Base-by-base conservation (phyloP, 2,888 invertebrate species). In the Erannis defoliaria region DNA sequence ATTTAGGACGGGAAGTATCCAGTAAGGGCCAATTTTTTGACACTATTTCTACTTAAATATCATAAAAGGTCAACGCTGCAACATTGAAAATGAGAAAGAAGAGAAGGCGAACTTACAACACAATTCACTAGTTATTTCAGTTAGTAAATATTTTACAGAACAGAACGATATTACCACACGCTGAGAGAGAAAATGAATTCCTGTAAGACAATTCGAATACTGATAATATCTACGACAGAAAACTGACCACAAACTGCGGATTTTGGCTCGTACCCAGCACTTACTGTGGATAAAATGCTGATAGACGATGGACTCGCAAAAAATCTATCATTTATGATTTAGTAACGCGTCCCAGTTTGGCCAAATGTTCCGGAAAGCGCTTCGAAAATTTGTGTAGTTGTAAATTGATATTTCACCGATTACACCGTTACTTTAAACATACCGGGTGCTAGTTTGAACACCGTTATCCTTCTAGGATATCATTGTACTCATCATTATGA, bases 251-350 rank as follows among this genome's bases (percentile, higher is more conserved):
- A 73, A 71, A 71, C 69, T 64, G 62, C 18, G 50, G 56, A 55
- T 68, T 76, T 76, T 80, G 78, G 78, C 67, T 61, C 68, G 68
- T 59, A 76, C 71, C 82, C 82, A 78, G 66, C 71, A 64, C 58
- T 74, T 72, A 62, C 66, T 60, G 66, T 49, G 63, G 63, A 77
- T 71, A 71, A 74, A 73, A 73, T 65, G 68, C 71, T 74, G 73
- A 78, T 75, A 70, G 67, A 58, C 64, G 64, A 66, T 70, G 66
- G 66, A 69, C 56, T 64, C 66, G 69, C 50, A 76, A 77, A 62
- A 77, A 75, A 73, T 72, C 73, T 71, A 74, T 73, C 72, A 74
- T 67, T 19, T 68, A 51, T 71, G 70, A 71, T 71, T 71, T 68
- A 71, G 60, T 71, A 67, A 51, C 43, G 56, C 61, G 60, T 62